phyloP scores from a whole-genome alignment of 2,888 invertebrate genomes.

The Caenorhabditis sp. region DNA sequence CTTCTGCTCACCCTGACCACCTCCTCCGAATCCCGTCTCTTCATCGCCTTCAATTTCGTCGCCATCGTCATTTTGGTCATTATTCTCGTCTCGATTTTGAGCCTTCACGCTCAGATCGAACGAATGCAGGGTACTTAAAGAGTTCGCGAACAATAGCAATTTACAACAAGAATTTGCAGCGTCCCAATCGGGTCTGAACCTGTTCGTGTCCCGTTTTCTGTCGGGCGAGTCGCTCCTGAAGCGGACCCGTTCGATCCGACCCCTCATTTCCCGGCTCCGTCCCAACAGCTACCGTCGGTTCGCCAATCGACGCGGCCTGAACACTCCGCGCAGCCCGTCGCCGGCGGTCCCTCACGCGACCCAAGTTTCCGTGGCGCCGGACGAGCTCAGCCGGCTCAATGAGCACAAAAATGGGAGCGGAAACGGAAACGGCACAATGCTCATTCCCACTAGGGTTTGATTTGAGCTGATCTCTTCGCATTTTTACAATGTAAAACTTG shows the following conservation, averaged over 20 bases:
- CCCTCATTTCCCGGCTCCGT: conserved; percentile 64
- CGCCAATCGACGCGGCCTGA: conserved; percentile 52
- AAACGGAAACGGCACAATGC: conserved; percentile 11
- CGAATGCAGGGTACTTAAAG: conserved; percentile 61
- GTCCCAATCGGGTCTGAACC: conserved; percentile 60
- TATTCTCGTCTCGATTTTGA: conserved; percentile 69
- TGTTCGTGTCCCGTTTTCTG: conserved; percentile 65
- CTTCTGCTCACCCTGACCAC: conserved; percentile 62
- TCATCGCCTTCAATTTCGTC: conserved; percentile 70
- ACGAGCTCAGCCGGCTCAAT: conserved; percentile 34
- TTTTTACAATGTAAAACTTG: no score
- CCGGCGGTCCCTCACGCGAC: conserved; percentile 41
- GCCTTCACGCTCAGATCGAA: conserved; percentile 69
- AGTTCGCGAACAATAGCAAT: neutral
- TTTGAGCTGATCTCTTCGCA: neutral
- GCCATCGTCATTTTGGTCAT: conserved; percentile 68
- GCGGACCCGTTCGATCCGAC: conserved; percentile 64
- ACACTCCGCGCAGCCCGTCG: conserved; percentile 38
- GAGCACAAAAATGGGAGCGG: conserved; percentile 8
- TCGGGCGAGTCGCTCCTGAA: conserved; percentile 63
- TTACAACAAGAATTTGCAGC: conserved; percentile 48
- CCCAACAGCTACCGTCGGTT: conserved; percentile 64
- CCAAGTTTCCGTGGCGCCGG: conserved; percentile 17
- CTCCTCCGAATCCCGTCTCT: conserved; percentile 60
- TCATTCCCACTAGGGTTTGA: conserved; percentile 44